phyloP scores from a whole-genome alignment of 2,888 invertebrate genomes.

The Callosobruchus maculatus region DNA sequence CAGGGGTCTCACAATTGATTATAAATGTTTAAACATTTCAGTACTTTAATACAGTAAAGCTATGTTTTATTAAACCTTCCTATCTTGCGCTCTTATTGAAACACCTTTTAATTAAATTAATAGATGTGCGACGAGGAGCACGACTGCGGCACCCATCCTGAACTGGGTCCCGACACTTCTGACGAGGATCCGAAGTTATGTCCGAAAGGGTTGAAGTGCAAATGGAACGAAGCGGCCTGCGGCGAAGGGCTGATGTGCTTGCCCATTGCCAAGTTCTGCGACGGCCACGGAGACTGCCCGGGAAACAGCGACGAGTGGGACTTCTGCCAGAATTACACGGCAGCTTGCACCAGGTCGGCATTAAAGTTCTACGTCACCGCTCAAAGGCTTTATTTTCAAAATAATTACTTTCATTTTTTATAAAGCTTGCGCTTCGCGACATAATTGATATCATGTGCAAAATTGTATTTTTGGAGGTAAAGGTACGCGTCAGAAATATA shows the following conservation, averaged over 20 bases:
- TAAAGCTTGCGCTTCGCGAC: too few relatives aligned
- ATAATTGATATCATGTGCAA: too few relatives aligned
- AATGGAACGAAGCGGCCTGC: conserved; percentile 67
- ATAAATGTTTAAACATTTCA: too few relatives aligned
- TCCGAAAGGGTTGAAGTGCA: conserved; percentile 61
- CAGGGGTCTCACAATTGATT: too few relatives aligned
- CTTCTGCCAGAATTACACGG: conserved; percentile 55
- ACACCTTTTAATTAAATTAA: neutral
- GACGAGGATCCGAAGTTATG: conserved; percentile 68
- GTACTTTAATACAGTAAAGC: too few relatives aligned
- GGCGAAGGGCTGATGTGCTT: conserved; percentile 58
- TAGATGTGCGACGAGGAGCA: conserved; percentile 33
- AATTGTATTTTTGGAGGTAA: too few relatives aligned
- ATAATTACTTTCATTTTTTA: too few relatives aligned
- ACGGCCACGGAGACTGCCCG: conserved; percentile 62
- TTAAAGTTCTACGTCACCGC: conserved; percentile 1
- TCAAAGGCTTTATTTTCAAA: too few relatives aligned
- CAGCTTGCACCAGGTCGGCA: conserved; percentile 32
- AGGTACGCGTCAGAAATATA: too few relatives aligned
- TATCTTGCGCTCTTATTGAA: too few relatives aligned
- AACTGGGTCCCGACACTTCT: conserved; percentile 55
- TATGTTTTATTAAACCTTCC: too few relatives aligned
- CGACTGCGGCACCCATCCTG: conserved; percentile 43
- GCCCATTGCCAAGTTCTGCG: conserved; percentile 62
- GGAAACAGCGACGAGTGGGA: conserved; percentile 71